Evolutionary conservation across 2,113 vertebrate species (phyloP), one percentile per base, ranked within the genome.

Genomic region (Phalacrocorax aristotelis): DNA sequence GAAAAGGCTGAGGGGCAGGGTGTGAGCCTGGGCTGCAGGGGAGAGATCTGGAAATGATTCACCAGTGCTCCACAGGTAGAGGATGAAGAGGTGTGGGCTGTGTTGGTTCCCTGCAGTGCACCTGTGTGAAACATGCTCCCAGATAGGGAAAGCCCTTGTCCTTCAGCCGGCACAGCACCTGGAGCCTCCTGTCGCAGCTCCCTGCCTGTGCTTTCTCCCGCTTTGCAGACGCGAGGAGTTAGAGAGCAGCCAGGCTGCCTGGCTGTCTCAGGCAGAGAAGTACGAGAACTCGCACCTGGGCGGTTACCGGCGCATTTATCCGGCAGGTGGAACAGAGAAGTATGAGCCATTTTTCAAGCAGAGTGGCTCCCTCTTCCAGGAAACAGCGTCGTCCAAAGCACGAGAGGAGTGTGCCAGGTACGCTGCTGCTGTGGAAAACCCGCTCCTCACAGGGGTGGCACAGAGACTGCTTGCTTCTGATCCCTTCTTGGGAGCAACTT

Each of bases 391-490:
- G 22, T 98, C 98, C 91, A 98, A 93, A 83, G 98, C 98, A 36
- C 97, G 98, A 61, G 98, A 98, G 78, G 96, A 98, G 84, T 97
- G 98, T 29, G 97, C 97, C 95, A 98, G 98, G 98, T 98, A 97
- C 0, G 0, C 17, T 27, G 79, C 74, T 51, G 36, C 84, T 29
- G 40, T 0, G 1, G 36, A 55, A 29, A 62, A 20, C n/a, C 49
- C 42, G 1, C 48, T n/a, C 11, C 64, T 61, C 46, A 3, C 1
- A 16, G 51, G 6, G 42, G 13, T 38, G 40, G 22, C 25, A 11
- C 3, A 30, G 51, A 62, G 36, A 12, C 34, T 2, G 2, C 55
- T 34, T 2, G 11, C 48, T 75, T 54, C 81, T 60, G 27, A 20
- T 5, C 51, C 87, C 49, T 60, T 26, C 57, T 6, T 17, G 30